Base-by-base conservation (phyloP, 2,888 invertebrate genomes). In the Argyra leucocephala region DNA sequence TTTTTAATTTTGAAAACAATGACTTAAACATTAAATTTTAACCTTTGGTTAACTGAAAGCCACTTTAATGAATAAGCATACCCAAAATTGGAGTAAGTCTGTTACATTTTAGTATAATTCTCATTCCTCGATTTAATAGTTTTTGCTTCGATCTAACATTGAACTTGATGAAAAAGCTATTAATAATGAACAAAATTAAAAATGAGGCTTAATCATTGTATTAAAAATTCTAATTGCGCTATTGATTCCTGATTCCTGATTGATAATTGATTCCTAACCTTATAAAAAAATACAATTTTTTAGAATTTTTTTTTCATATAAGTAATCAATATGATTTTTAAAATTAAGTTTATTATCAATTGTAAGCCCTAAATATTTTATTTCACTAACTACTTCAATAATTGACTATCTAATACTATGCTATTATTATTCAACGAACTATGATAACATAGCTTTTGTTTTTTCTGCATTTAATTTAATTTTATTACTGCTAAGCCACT, bases 51-150 rank as follows among this genome's bases (percentile, higher is more conserved):
- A 37, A 37, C 15, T 15, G 37, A 15, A 12, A 37, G 37, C 37
- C 37, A 37, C 12, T 37, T 79, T 76, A 69, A 68, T 78, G 37
- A 74, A 76, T 4, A 76, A 66, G 69, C 69, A 15, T 70, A 75
- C 9, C 74, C 76, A 0, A 78, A 75, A 69, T 58, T 21, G 58
- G 12, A 22, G 58, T 58, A 22, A 7, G 6, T 22, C 58, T 58
- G 22, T 58, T 58, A 57, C 57, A 57, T 26, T 58, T 26, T 57
- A 63, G 31, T n/a, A 63, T 24, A n/a, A 57, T 58, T 63, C 63
- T 63, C 48, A 63, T 63, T 48, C 48, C 63, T 48, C 21, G 7
- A 63, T 63, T 63, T 48, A 57, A 48, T 26, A 63, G 26, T 63
- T 63, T 63, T 63, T 63, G 63, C 26, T 21, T 12, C 63, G 3